phyloP scores from a whole-genome alignment of 2,888 invertebrate genomes.

The Sabellastarte sp. region DNA sequence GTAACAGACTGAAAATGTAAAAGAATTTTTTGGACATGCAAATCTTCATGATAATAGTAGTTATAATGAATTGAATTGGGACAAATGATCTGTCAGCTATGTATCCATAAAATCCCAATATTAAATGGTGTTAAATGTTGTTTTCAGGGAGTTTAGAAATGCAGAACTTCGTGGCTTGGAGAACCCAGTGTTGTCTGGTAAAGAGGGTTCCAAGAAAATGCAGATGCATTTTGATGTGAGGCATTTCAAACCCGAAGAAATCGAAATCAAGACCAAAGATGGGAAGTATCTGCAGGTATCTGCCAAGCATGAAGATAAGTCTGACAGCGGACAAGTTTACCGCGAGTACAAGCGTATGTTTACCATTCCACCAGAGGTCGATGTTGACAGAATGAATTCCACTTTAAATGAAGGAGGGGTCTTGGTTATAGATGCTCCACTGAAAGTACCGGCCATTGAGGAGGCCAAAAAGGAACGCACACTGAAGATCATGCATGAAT shows the following conservation, averaged over 20 bases:
- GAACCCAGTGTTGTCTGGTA: not conserved
- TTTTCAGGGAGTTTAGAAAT: no score
- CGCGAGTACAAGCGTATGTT: conserved; percentile 2
- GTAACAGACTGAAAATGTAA: no score
- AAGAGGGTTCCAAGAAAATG: not conserved
- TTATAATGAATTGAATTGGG: no score
- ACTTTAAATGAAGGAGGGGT: not conserved
- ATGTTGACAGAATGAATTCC: not conserved
- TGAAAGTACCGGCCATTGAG: not conserved
- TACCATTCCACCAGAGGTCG: not conserved
- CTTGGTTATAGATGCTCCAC: not conserved
- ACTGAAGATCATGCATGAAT: not conserved
- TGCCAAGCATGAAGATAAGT: not conserved
- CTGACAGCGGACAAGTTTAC: not conserved
- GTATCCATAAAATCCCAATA: no score
- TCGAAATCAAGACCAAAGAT: not conserved
- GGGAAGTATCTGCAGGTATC: not conserved
- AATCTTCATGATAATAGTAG: no score
- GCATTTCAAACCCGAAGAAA: not conserved
- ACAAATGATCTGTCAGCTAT: no score
- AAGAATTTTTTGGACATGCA: no score
- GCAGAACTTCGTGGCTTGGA: no score
- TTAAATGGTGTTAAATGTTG: no score
- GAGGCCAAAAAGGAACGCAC: not conserved
- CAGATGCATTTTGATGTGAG: not conserved